These are phyloP conservation scores for Probosciger aterrimus DNA, from an alignment of 2,113 vertebrate genomes.

Conservation along the genomic window DNA sequence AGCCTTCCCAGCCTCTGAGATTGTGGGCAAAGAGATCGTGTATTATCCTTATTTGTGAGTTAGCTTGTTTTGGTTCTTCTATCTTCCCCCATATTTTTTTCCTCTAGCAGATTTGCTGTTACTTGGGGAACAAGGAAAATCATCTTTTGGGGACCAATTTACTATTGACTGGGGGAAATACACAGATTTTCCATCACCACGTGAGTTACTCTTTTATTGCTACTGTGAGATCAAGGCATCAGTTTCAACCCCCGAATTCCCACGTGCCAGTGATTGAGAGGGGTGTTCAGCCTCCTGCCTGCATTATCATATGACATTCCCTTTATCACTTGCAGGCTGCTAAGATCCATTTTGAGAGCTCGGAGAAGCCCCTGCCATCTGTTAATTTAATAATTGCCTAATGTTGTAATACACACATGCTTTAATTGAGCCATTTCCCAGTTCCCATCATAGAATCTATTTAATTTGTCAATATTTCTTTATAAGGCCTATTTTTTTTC, in stretches of 20 bases:
- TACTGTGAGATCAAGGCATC: not conserved
- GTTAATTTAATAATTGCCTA: slow-evolving; percentile 46
- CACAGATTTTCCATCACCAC: not conserved
- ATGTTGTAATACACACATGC: not conserved
- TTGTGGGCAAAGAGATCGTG: fast-evolving
- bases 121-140: not conserved
- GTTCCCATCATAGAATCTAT: not conserved
- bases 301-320: not conserved
- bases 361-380: slow-evolving; percentile 20
- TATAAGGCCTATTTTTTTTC: not conserved
- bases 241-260: not conserved
- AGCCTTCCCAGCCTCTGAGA: not conserved
- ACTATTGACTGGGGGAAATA: not conserved
- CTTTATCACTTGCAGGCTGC: not conserved
- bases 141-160: not conserved
- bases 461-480: slow-evolving; percentile 48
- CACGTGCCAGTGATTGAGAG: not conserved
- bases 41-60: not conserved
- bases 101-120: not conserved
- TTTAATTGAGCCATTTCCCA: slow-evolving; percentile 31
- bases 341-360: not conserved
- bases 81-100: not conserved
- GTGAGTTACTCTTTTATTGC: not conserved
- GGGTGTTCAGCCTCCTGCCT: not conserved
- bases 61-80: not conserved